phyloP scores from a whole-genome alignment of 2,888 invertebrate genomes.

The Phytoseiulus persimilis region DNA sequence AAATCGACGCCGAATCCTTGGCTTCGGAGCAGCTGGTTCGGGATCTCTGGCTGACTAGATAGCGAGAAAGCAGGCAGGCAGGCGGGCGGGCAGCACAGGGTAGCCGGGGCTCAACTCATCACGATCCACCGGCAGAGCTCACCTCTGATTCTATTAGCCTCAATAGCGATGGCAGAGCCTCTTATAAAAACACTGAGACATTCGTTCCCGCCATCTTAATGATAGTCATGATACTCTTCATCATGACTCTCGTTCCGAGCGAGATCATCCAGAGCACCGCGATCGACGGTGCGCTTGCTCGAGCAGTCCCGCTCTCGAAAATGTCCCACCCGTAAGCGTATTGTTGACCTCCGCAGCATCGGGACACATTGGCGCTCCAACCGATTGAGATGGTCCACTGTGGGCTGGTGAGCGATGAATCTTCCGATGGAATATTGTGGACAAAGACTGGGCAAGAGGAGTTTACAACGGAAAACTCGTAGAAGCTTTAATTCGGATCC shows the following conservation, averaged over 20 bases:
- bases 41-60: neutral
- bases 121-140: conserved; percentile 5
- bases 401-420: too few relatives aligned
- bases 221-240: neutral
- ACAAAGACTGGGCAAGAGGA: too few relatives aligned
- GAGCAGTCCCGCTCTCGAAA: neutral
- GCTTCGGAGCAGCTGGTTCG: neutral
- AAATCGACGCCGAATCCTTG: neutral
- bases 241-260: neutral
- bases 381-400: too few relatives aligned
- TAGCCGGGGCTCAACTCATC: neutral
- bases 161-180: neutral
- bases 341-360: too few relatives aligned
- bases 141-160: neutral
- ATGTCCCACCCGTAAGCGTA: too few relatives aligned
- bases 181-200: neutral
- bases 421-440: too few relatives aligned
- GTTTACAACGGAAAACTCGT: too few relatives aligned
- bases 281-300: neutral
- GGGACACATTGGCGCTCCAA: too few relatives aligned
- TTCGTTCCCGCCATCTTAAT: neutral
- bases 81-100: neutral
- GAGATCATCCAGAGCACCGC: neutral
- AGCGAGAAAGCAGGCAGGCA: neutral
- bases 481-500: too few relatives aligned